These are phyloP conservation scores for Coracopsis vasa DNA, from an alignment of 2,113 vertebrate genomes.

Conservation along the genomic window DNA sequence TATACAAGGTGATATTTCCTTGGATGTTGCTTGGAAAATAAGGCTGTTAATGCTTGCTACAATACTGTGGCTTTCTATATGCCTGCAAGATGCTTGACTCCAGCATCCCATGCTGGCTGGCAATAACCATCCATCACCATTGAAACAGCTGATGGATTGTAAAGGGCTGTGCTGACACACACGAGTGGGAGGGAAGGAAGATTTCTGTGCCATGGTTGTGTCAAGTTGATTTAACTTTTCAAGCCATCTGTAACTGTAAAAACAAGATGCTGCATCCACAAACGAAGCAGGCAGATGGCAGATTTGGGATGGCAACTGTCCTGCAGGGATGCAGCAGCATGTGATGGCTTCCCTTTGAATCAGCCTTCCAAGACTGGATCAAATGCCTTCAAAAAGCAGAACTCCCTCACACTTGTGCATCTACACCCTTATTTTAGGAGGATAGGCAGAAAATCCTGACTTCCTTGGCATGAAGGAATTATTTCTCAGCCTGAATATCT, in stretches of 20 bases:
- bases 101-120: background rate
- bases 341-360: background rate
- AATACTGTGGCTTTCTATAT: too few species aligned
- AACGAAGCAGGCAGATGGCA: background rate
- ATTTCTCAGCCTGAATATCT: background rate
- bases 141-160: background rate
- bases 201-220: background rate
- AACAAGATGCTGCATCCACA: background rate
- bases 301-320: background rate
- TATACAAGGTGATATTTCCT: background rate
- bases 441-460: background rate
- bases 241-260: conserved; percentile 18
- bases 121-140: background rate
- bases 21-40: background rate
- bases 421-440: background rate
- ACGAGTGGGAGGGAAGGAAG: background rate
- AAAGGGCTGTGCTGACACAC: background rate
- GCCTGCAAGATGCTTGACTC: background rate
- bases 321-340: background rate
- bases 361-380: background rate
- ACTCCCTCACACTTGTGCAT: background rate
- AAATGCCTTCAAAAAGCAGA: background rate
- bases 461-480: background rate
- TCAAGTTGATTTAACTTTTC: background rate
- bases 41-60: background rate